These are phyloP conservation scores for Strix occidentalis DNA, from an alignment of 2,797 vertebrate species.

Conservation along the genomic window DNA sequence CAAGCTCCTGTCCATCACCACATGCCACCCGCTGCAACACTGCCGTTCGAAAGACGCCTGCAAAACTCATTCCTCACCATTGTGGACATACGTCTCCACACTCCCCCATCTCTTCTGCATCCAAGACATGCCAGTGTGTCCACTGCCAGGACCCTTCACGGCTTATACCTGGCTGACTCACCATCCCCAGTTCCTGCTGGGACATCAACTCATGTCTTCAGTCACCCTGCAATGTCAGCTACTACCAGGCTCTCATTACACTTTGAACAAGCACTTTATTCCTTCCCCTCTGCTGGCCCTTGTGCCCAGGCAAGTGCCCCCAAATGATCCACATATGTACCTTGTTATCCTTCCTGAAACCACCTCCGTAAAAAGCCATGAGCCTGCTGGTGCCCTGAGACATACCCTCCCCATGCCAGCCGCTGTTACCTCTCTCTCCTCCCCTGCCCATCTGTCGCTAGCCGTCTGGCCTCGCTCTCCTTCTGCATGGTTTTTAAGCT, in stretches of 20 bases:
- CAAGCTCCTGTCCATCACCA: neutral
- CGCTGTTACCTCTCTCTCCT: neutral
- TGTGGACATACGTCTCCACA: neutral
- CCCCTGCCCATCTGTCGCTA: neutral
- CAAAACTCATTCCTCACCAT: neutral
- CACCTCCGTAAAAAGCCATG: neutral
- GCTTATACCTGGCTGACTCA: neutral
- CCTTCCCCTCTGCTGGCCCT: neutral
- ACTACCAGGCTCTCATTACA: accelerated
- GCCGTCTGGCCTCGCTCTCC: neutral
- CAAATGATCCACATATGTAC: neutral
- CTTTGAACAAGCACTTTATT: neutral
- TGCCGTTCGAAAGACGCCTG: neutral
- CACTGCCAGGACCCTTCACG: neutral
- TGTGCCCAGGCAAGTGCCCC: neutral
- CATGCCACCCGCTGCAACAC: neutral
- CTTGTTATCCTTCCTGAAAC: neutral
- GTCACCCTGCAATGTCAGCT: too few species aligned
- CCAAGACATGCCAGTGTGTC: neutral
- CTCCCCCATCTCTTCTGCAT: neutral
- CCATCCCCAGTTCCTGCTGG: accelerated
- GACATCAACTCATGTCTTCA: neutral
- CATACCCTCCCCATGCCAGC: accelerated
- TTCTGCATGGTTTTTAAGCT: accelerated
- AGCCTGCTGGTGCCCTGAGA: neutral